Base-by-base conservation (phyloP, 1,140 invertebrate species). In the Drosophila nannoptera region DNA sequence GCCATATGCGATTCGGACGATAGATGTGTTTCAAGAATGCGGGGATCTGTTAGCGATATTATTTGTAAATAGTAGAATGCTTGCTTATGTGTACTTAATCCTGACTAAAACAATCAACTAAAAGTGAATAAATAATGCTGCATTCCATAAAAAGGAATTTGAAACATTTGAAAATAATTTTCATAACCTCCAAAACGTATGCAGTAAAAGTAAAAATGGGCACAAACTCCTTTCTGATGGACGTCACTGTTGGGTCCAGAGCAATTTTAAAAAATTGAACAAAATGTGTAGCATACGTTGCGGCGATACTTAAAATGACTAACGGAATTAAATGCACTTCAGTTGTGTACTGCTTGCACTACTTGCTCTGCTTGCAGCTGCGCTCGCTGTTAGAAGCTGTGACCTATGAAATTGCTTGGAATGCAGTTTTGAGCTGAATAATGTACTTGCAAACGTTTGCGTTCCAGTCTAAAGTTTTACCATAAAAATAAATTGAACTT, bases 1-100 rank as follows among this genome's bases (percentile, higher is more conserved):
- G 93, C 6, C 93, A 93, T 73, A 92, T 93, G 91, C 84, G 92
- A 72, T 93, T 93, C 65, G 93, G 93, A 16, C 64, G 73, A 22
- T 69, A 52, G 58, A 50, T 16, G n/a, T 14, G 36, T 33, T 14
- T 88, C 90, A 70, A 67, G 22, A n/a, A 49, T 49, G 7, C 33
- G 40, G 45, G 61, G 55, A 52, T 66, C 40, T 54, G 42, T 22
- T 42, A 52, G 35, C 56, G 31, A 69, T 61, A 22, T 52, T 54
- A 49, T 62, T 54, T 75, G 73, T 75, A 75, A 68, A 75, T 75
- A 75, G 40, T 40, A 45, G 43, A 46, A 49, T 50, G 35, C 36
- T 43, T 14, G 53, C 29, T 11, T 33, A 33, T 33, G 32, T 6
- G 6, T 16, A 50, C 6, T 58, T 52, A 36, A 14, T 40, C 12